Evolutionary conservation across 2,113 vertebrate genomes (phyloP).

Genomic region (Oncorhynchus clarkii): DNA sequence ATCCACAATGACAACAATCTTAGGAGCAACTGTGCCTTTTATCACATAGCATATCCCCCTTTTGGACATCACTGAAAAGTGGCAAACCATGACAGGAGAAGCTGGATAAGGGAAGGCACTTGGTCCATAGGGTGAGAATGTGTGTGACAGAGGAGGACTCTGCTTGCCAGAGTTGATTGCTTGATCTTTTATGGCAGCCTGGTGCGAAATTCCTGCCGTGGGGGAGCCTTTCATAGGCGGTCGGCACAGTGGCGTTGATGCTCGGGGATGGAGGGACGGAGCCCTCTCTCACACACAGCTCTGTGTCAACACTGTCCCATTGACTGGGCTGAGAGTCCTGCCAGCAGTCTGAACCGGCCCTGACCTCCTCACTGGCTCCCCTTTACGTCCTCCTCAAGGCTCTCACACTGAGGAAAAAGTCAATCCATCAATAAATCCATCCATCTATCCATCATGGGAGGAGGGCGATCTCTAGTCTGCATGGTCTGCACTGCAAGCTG

Average conservation of each 20-base stretch:
- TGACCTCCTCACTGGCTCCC: constrained; percentile 9
- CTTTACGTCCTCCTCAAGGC: neutral
- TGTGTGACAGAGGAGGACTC: neutral
- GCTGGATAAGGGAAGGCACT: neutral
- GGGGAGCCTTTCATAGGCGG: constrained; percentile 12
- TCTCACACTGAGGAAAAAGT: constrained; percentile 12
- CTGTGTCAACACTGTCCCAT: constrained; percentile 26
- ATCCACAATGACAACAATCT: constrained; percentile 1
- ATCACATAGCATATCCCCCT: neutral
- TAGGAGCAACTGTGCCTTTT: neutral
- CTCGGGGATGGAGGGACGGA: constrained; percentile 2
- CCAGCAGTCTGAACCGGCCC: neutral
- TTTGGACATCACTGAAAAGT: neutral
- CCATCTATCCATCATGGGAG: constrained; percentile 17
- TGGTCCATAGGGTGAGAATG: neutral
- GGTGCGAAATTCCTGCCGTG: constrained; percentile 38
- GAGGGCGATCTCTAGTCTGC: neutral
- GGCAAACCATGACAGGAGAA: neutral
- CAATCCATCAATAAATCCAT: constrained; percentile 37
- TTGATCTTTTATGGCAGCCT: constrained; percentile 17
- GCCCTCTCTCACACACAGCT: constrained; percentile 8
- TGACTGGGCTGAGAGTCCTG: constrained; percentile 1
- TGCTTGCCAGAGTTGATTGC: neutral
- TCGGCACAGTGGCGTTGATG: neutral
- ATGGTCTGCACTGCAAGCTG: neutral